A percentile compares a stretch with the other conserved stretches of the same genome.
Conservation (phyloP, 2,888 invertebrate species). For the Stratiomys singularior region DNA sequence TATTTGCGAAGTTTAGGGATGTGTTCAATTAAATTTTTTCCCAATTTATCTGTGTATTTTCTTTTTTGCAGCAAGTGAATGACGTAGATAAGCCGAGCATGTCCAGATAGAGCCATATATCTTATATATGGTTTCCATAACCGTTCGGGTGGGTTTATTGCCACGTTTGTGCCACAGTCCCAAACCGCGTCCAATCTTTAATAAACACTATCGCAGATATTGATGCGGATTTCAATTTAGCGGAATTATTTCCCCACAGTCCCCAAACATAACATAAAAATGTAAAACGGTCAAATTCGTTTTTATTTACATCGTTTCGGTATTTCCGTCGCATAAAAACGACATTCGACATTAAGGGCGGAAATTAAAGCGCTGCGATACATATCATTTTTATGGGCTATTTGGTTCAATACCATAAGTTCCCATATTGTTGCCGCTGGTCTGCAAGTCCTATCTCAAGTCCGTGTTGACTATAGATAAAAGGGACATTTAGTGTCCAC, state of each 20-base stretch:
- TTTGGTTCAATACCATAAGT: constrained; percentile 10
- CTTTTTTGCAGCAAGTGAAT: no score
- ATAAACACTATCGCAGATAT: constrained; percentile 7
- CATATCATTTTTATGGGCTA: constrained; percentile 28
- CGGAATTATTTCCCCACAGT: neutral
- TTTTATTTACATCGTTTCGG: constrained; percentile 20
- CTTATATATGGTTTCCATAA: no score
- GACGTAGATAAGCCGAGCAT: no score
- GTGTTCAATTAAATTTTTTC: no score
- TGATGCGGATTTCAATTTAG: constrained; percentile 12
- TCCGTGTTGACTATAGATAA: neutral
- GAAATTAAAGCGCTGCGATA: constrained; percentile 14
- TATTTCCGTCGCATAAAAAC: constrained; percentile 18
- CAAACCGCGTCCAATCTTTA: neutral
- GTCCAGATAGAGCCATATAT: no score
- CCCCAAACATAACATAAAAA: neutral
- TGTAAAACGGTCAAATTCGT: neutral
- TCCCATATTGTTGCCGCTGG: neutral
- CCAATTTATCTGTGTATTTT: no score
- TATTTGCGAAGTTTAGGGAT: no score
- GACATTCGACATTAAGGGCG: neutral
- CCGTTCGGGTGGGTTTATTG: neutral
- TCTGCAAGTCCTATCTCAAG: neutral
- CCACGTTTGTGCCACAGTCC: neutral
- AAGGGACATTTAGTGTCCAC: constrained; percentile 11